Evolutionary conservation across 2,888 invertebrate genomes (phyloP), one percentile per base, ranked within the genome.

Genomic region (Hyposoter dolosus): DNA sequence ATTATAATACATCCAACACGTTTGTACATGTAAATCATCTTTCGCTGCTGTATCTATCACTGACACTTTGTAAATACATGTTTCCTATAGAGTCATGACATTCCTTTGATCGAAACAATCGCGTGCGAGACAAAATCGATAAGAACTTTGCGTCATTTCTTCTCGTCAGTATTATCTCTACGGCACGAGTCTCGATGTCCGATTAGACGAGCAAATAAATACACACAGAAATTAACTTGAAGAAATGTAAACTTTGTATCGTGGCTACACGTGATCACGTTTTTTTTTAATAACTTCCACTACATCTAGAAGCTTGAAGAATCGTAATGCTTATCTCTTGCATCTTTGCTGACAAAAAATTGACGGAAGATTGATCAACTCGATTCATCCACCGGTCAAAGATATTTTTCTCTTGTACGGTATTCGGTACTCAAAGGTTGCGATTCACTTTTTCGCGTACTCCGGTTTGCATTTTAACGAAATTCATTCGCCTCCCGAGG

Each of bases 221-320:
- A 17, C 9, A 60, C 17, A 60, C 43, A 19, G n/a, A 7, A 4
- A 56, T 56, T 12, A 1, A 56, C 23, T 56, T 6, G 3, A 40
- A 43, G 35, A 74, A 40, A 40, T 50, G 19, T 35, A 50, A 12
- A 45, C 15, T 66, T 65, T 72, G 65, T 81, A 53, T 53, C 45
- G 60, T 69, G 60, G 68, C 60, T 60, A 15, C 81, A 53, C 69
- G 47, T 69, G 75, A 45, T 72, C 65, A 66, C 82, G 63, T 77
- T 47, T 12, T 47, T 12, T 47, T 1, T 10, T 23, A 12, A 0
- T 17, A 1, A 17, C 2, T 23, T 56, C 12, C 12, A 56, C 23
- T 23, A 56, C 56, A 28, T 23, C 56, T 12, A 19, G 56, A 56
- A 28, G 12, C 56, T 56, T 4, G 17, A 43, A 10, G n/a, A 69